Evolutionary conservation across 2,113 vertebrate species (phyloP).

Genomic region (Talpa occidentalis): DNA sequence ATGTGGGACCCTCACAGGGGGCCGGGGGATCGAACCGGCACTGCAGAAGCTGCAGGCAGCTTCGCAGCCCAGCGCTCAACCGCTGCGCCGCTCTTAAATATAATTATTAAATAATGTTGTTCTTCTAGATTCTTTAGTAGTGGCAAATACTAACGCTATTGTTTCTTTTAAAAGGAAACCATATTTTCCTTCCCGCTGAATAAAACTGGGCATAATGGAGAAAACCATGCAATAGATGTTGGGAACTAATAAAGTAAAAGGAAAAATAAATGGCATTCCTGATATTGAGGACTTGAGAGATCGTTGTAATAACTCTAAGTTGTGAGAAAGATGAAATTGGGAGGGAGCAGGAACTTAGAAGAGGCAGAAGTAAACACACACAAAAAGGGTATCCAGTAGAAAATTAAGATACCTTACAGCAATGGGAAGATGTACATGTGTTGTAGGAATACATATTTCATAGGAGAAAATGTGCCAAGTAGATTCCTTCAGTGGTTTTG

Average conservation of each 20-base stretch:
- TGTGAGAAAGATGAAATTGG: neutral
- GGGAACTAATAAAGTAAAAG: neutral
- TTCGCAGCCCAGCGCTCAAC: no score
- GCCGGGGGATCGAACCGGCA: no score
- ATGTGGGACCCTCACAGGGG: no score
- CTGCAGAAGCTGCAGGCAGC: no score
- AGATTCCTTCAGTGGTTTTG: neutral
- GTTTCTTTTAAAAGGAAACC: neutral
- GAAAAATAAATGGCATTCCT: neutral
- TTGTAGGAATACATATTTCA: neutral
- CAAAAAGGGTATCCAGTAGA: neutral
- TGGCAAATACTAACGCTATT: neutral
- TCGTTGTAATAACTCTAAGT: neutral
- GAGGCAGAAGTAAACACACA: constrained; percentile 15
- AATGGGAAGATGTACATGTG: neutral
- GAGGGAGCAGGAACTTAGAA: neutral
- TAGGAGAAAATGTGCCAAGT: neutral
- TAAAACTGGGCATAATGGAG: neutral
- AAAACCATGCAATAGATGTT: neutral
- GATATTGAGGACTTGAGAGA: neutral
- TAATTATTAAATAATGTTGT: neutral
- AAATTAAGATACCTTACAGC: neutral
- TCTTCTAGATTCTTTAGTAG: neutral
- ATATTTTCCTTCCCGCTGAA: neutral
- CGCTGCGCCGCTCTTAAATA: no score